Evolutionary conservation across 2,888 invertebrate species (phyloP).

Genomic region (Plebejus argus): DNA sequence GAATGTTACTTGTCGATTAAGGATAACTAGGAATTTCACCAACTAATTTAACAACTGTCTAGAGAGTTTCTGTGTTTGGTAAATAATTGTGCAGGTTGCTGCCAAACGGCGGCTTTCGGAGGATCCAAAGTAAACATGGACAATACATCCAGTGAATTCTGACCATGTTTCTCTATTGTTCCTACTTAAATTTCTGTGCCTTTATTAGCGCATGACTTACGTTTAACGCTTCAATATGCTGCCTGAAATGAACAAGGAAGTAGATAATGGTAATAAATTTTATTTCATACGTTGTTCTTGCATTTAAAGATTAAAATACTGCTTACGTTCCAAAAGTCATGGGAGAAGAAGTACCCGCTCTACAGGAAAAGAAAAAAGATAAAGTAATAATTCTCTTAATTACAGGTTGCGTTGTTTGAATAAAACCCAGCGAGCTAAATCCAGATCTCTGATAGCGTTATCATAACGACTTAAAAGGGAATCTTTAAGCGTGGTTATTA

Average conservation of each 20-base stretch:
- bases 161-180: not conserved
- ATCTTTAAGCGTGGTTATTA: constrained; percentile 21
- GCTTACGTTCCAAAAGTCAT: not conserved
- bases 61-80: constrained; percentile 19
- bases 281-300: too few relatives aligned
- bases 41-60: constrained; percentile 66
- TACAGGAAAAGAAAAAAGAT: not conserved
- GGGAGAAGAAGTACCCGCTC: not conserved
- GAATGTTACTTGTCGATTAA: constrained; percentile 63
- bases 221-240: not conserved
- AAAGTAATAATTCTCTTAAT: constrained; percentile 12
- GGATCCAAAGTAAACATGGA: not conserved
- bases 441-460: constrained; percentile 8
- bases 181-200: not conserved
- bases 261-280: not conserved
- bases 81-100: constrained; percentile 16
- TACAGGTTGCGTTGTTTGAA: constrained; percentile 5
- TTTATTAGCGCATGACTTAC: not conserved
- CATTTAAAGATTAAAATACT: not conserved
- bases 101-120: not conserved
- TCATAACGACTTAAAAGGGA: constrained; percentile 18
- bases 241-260: not conserved
- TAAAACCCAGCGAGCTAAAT: constrained; percentile 19
- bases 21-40: constrained; percentile 74
- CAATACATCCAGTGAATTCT: not conserved